phyloP scores from a whole-genome alignment of 2,113 vertebrate genomes.

The Xenus cinereus region DNA sequence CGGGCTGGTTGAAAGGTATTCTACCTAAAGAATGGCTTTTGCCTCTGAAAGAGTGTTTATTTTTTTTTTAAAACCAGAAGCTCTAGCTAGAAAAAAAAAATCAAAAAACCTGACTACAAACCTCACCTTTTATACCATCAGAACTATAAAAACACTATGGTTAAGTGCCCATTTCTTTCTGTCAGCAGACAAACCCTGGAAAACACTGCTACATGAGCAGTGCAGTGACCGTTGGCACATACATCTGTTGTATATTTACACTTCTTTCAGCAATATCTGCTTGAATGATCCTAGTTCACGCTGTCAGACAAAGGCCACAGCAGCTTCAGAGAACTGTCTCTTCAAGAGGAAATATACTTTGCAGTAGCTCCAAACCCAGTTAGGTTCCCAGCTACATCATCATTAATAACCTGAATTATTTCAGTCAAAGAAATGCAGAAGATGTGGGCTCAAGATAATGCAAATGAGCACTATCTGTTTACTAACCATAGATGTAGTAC shows the following conservation, averaged over 20 bases:
- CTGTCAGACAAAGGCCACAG: not conserved
- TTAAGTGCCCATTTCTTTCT: not conserved
- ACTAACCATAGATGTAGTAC: not conserved
- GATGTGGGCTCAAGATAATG: not conserved
- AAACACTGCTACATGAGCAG: not conserved
- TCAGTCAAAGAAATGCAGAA: not conserved
- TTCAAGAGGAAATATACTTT: not conserved
- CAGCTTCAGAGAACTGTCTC: not conserved
- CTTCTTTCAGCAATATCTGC: not conserved
- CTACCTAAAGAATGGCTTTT: not conserved
- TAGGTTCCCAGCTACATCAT: not conserved
- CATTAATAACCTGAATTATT: not conserved
- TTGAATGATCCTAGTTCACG: not conserved
- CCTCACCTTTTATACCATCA: not conserved
- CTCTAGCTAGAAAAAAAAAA: not conserved
- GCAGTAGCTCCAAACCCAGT: not conserved
- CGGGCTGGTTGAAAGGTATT: not conserved
- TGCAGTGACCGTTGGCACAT: not conserved
- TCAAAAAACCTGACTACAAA: not conserved
- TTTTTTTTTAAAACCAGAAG: not conserved
- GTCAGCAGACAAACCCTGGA: not conserved
- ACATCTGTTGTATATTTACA: not conserved
- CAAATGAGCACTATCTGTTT: rapidly evolving
- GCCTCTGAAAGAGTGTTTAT: not conserved
- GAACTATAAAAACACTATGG: not conserved